Evolutionary conservation across 2,888 invertebrate genomes (phyloP), one percentile per base, ranked within the genome.

Genomic region (Ditylenchus weischeri): DNA sequence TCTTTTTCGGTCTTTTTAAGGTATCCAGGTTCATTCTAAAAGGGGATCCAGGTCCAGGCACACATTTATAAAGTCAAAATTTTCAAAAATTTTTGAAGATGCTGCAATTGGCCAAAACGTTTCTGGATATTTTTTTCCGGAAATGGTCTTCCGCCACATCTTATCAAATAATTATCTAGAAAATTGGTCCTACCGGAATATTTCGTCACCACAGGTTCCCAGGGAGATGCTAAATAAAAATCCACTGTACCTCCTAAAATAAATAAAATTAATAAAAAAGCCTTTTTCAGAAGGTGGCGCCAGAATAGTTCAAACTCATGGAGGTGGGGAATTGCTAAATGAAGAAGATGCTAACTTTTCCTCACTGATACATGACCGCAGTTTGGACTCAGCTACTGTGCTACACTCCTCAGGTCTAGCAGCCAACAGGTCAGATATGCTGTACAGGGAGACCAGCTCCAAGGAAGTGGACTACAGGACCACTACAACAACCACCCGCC

Each of bases 221-320:
- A n/a, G n/a, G n/a, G n/a, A n/a, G n/a, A n/a, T n/a, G n/a, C n/a
- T n/a, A n/a, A n/a, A n/a, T n/a, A 18, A 54, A 54, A 54, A 54
- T 15, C 1, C 13, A 18, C 5, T 29, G 21, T 54, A 69, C 18
- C n/a, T 35, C 35, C 19, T n/a, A 49, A 51, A 66, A 71, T 61
- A 18, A 13, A 63, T 61, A 19, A 13, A n/a, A 43, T 13, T 29
- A 15, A 21, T 35, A 51, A 35, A 15, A 10, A 47, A 18, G 38
- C n/a, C 21, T 43, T 19, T 68, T 74, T 13, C 64, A 78, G 78
- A 76, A 58, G 79, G 80, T 43, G 79, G 78, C 3, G 81, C 79
- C 15, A 73, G 79, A 29, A 75, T 81, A 15, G 74, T 82, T 1
- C 77, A 81, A 62, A 80, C 79, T 15, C 79, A 80, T 50, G 81